Evolutionary conservation across 2,113 vertebrate genomes (phyloP), one percentile per base, ranked within the genome.

Genomic region (Urocolius indicus): DNA sequence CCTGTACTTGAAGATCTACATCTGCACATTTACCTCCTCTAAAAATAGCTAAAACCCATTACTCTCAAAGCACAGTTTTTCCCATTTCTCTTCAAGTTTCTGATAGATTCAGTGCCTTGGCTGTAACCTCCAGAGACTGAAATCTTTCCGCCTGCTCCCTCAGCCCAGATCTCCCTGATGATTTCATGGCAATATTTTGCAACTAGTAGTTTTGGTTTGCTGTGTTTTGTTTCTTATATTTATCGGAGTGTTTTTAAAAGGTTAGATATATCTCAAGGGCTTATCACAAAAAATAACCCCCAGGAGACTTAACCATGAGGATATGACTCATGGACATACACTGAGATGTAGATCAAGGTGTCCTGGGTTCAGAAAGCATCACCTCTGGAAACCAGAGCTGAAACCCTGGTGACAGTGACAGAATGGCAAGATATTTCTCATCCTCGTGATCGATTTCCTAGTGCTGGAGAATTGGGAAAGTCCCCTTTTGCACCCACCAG

Each of bases 361-460:
- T 43, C 61, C 27, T 4, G 14, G 63, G 9, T 38, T 65, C 45
- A 7, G 49, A 84, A 49, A 19, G 3, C 10, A 6, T 38, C 49
- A 27, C 10, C 11, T 65, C 49, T 9, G 7, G 19, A 85, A 12
- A 67, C 24, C 63, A 65, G 65, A 69, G 19, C 19, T 77, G 41
- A 84, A 80, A 76, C 15, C 11, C 29, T 32, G 29, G 27, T 34
- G 24, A 29, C 52, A 8, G 17, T 8, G 52, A 29, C 34, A 68
- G 22, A 68, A 46, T 1, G 8, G 13, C 19, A 55, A 9, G 9
- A 13, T 5, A 6, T 36, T 49, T 58, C 38, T 43, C 16, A 7
- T 62, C 24, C 16, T 49, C 15, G 2, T 8, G 34, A 20, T 58
- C 45, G 32, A 68, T 5, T 3, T 84, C 10, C 9, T 0, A 1